Conservation (phyloP, 2,888 invertebrate genomes). For the Acleris literana region DNA sequence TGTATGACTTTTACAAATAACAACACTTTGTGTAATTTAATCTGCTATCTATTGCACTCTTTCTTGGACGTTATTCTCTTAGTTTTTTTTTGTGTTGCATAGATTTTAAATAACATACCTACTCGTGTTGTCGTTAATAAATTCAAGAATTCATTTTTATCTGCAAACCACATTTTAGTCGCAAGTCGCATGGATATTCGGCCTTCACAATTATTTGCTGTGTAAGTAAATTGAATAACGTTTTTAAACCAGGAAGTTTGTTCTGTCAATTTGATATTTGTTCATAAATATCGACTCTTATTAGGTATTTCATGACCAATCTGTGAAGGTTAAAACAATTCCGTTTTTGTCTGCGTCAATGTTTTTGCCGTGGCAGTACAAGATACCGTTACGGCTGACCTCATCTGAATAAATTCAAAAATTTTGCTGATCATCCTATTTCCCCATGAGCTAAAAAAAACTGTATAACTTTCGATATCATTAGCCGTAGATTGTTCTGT, state of each 20-base stretch:
- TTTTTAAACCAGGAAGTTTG: conserved; percentile 28
- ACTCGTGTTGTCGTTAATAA: background rate
- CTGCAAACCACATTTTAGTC: conserved; percentile 3
- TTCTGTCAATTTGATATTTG: conserved; percentile 28
- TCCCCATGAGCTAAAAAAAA: background rate
- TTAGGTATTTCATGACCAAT: conserved; percentile 23
- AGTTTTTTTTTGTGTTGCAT: background rate
- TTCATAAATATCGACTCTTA: conserved; percentile 26
- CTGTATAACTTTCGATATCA: background rate
- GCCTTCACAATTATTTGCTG: conserved; percentile 29
- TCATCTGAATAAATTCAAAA: conserved; percentile 18
- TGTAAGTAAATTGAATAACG: conserved; percentile 26
- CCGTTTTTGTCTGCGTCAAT: conserved; percentile 16
- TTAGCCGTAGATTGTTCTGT: background rate
- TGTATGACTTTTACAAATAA: no score
- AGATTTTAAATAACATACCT: background rate
- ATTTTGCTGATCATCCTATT: conserved; percentile 19
- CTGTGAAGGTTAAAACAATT: conserved; percentile 27
- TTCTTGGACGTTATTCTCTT: no score
- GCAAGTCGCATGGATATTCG: conserved; percentile 4
- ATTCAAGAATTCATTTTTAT: background rate
- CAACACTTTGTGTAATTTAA: no score
- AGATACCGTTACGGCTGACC: conserved; percentile 25
- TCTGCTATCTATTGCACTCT: no score
- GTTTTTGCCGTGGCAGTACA: conserved; percentile 22